Evolutionary conservation across 2,113 vertebrate genomes (phyloP), one percentile per base, ranked within the genome.

Genomic region (Sander lucioperca): DNA sequence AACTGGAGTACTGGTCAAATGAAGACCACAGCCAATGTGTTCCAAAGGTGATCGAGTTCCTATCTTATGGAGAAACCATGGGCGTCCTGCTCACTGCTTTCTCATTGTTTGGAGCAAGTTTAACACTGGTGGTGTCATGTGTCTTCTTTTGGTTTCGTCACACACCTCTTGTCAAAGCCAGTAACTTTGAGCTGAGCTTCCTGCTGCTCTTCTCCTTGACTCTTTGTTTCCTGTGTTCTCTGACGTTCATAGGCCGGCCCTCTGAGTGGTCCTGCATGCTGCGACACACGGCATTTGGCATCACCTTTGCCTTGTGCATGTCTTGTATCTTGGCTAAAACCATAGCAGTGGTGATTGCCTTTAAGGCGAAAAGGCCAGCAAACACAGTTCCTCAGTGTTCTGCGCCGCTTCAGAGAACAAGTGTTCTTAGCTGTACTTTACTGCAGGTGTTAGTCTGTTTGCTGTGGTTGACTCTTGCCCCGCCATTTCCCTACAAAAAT

Each of bases 241-340:
- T 96, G 30, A 92, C 94, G 15, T 96, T 95, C 78, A 95, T 96
- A 1, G 94, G 95, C 39, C 88, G 15, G 19, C 95, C 95, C 56
- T 82, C 93, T 36, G 82, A 86, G 23, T 93, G 92, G 91, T 95
- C 94, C 81, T 96, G 95, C 82, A 94, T 93, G 90, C 88, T 96
- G 50, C 86, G 94, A 2, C 96, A 96, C 80, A 93, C 91, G 21
- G 85, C 90, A 0, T 96, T 96, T 30, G 95, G 94, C 25, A 90
- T 95, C 74, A 89, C 92, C 1, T 96, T 96, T 89, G 94, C 92
- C 45, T 67, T 96, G 71, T 95, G 94, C 59, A 93, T 95, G 63
- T 96, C 94, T 61, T 96, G 95, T 74, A 86, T 96, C 56, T 75
- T 96, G 63, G 93, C 93, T 53, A 96, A 95, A 92, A 96, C 94